phyloP scores from a whole-genome alignment of 2,797 vertebrate species.

The Falco concolor region DNA sequence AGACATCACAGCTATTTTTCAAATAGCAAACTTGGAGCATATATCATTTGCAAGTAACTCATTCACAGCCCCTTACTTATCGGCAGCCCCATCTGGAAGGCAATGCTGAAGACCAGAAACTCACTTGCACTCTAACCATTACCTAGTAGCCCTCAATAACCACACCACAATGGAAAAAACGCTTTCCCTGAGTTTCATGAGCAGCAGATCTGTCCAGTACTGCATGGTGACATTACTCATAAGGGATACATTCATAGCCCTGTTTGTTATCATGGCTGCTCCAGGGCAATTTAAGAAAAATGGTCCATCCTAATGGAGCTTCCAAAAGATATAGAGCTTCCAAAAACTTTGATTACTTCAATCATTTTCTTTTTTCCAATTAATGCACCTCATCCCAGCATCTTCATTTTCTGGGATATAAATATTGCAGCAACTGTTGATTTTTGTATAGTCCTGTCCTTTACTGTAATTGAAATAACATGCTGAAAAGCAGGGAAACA shows the following conservation, averaged over 20 bases:
- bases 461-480: neutral
- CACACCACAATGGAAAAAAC: neutral
- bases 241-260: neutral
- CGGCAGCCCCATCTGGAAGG: neutral
- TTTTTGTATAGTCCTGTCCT: neutral
- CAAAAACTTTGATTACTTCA: neutral
- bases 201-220: neutral
- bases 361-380: neutral
- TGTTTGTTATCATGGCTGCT: neutral
- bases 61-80: neutral
- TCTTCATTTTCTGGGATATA: neutral
- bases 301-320: neutral
- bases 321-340: neutral
- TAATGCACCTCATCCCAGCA: neutral
- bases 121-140: neutral
- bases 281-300: neutral
- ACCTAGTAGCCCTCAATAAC: neutral
- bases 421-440: neutral
- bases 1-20: neutral
- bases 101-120: neutral
- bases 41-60: neutral
- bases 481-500: neutral
- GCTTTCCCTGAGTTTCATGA: neutral
- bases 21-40: fast-evolving
- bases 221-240: fast-evolving